Conservation (phyloP, 2,113 vertebrate genomes). For the Furnarius figulus region DNA sequence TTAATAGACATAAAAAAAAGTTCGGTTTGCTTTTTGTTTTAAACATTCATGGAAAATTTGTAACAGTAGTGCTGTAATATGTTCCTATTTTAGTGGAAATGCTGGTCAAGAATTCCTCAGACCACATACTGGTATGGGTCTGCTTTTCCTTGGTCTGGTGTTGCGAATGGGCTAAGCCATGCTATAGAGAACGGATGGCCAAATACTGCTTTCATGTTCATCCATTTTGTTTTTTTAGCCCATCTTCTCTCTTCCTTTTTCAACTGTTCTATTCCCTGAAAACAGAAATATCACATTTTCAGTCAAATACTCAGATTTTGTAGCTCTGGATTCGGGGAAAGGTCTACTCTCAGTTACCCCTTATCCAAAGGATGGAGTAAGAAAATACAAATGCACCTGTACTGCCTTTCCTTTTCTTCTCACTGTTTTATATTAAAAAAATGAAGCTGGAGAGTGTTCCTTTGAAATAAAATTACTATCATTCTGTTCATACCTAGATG, state of each 20-base stretch:
- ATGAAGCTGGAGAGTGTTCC: background rate
- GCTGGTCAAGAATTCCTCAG: constrained; percentile 81
- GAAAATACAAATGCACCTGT: background rate
- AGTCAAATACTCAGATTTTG: constrained; percentile 64
- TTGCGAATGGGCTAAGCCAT: constrained; percentile 95
- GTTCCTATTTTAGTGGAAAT: constrained; percentile 66
- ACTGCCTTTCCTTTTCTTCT: background rate
- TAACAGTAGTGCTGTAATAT: constrained; percentile 67
- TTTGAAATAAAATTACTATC: background rate
- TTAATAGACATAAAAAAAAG: constrained; percentile 70
- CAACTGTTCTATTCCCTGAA: constrained; percentile 98
- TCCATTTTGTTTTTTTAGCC: constrained; percentile 97
- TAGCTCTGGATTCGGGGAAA: constrained; percentile 29
- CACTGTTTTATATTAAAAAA: background rate
- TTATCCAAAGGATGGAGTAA: constrained; percentile 1
- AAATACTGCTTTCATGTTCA: constrained; percentile 99
- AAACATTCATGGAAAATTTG: constrained; percentile 71
- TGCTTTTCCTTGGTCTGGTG: constrained; percentile 94
- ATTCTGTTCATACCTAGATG: background rate
- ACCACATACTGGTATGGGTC: constrained; percentile 97
- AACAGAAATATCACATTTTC: constrained; percentile 87
- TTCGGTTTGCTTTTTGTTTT: constrained; percentile 62
- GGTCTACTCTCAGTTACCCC: background rate
- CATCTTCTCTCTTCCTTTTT: constrained; percentile 99
- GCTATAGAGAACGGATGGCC: constrained; percentile 95